These are phyloP conservation scores for Isichthys henryi DNA, from an alignment of 2,113 vertebrate genomes.

Conservation along the genomic window DNA sequence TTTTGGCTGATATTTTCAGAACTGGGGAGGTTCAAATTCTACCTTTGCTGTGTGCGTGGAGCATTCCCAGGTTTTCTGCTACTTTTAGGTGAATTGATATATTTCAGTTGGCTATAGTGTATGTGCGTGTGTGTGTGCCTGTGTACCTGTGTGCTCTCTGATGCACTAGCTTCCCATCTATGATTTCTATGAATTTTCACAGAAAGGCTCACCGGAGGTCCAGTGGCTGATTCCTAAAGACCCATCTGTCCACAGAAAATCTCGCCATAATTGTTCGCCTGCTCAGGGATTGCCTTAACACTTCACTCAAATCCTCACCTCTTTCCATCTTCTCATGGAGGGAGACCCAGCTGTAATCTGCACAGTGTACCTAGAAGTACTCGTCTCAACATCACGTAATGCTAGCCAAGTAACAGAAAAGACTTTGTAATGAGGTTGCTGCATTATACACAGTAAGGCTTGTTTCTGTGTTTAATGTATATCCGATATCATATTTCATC, in stretches of 20 bases:
- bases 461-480: not conserved
- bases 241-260: not conserved
- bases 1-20: not conserved
- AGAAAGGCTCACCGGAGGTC: not conserved
- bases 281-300: not conserved
- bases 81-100: not conserved
- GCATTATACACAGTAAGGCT: not conserved
- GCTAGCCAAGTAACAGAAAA: not conserved
- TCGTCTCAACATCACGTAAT: not conserved
- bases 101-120: not conserved
- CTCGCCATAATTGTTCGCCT: not conserved
- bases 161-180: not conserved
- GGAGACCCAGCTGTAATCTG: not conserved
- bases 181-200: not conserved
- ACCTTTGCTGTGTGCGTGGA: not conserved
- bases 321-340: not conserved
- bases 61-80: not conserved
- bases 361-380: not conserved
- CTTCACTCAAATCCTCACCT: not conserved
- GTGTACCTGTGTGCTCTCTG: not conserved
- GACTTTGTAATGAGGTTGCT: not conserved
- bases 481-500: not conserved
- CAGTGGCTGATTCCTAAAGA: not conserved
- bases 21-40: not conserved
- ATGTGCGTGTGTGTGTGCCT: not conserved